These are phyloP conservation scores for Eupithecia dodoneata DNA, from an alignment of 2,888 invertebrate species.

Conservation along the genomic window DNA sequence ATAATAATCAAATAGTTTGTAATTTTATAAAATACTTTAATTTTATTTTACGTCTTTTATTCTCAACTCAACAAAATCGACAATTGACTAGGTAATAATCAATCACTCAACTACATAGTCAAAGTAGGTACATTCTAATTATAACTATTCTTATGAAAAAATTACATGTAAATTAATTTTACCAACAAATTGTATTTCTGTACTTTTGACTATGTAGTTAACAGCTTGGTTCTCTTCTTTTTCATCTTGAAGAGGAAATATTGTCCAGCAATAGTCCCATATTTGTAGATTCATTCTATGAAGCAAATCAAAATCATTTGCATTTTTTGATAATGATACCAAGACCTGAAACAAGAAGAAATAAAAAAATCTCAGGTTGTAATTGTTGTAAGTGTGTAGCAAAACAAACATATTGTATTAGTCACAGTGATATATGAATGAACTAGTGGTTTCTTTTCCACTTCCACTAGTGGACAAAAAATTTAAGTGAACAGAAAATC, in stretches of 20 bases:
- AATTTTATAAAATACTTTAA: not conserved
- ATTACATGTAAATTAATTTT: too few species aligned
- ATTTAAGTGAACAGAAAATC: too few species aligned
- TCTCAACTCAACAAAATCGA: not conserved
- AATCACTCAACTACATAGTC: too few species aligned
- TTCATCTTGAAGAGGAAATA: not conserved
- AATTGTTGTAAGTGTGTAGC: too few species aligned
- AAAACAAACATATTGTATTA: too few species aligned
- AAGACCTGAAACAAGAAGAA: not conserved
- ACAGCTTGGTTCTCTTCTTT: not conserved
- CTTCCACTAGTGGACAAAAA: too few species aligned
- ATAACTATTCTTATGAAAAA: too few species aligned
- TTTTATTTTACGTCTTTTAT: not conserved
- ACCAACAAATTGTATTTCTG: too few species aligned
- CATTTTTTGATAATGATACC: slow-evolving; percentile 1
- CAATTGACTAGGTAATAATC: not conserved
- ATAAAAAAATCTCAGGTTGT: too few species aligned
- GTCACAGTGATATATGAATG: too few species aligned
- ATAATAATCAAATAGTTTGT: not conserved
- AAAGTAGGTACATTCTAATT: too few species aligned
- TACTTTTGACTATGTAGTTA: not conserved
- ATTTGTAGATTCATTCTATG: slow-evolving; percentile 1
- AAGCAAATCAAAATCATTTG: not conserved
- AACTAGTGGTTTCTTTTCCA: too few species aligned
- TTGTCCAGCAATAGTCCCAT: not conserved